A percentile compares a stretch with the other conserved stretches of the same genome.
phyloP scores from a whole-genome alignment of 2,888 invertebrate genomes.

The Yponomeuta evonymella region DNA sequence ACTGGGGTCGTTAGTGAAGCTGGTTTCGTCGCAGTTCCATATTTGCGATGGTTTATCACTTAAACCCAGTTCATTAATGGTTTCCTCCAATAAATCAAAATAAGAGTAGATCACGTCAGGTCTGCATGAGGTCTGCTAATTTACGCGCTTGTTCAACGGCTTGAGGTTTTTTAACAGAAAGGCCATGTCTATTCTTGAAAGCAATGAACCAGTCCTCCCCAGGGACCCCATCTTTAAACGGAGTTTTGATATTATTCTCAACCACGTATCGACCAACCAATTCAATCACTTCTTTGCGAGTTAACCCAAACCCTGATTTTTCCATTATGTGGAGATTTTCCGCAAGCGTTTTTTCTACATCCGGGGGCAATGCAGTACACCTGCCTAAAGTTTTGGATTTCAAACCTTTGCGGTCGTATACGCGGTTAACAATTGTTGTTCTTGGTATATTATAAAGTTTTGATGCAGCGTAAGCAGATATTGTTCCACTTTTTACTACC shows the following conservation, averaged over 20 bases:
- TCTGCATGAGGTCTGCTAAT: constrained; percentile 26
- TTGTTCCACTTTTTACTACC: too few species aligned
- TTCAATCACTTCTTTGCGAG: constrained; percentile 33
- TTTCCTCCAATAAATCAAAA: constrained; percentile 14
- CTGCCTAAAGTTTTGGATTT: constrained; percentile 28
- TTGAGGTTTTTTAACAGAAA: constrained; percentile 44
- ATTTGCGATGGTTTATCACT: constrained; percentile 5
- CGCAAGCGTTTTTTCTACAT: constrained; percentile 29
- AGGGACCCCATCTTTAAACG: constrained; percentile 33
- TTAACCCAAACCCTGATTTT: constrained; percentile 35
- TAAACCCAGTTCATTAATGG: constrained; percentile 14
- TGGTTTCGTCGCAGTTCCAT: constrained; percentile 28
- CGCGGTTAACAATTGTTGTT: background rate
- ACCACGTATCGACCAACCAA: constrained; percentile 30
- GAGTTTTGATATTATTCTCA: constrained; percentile 29
- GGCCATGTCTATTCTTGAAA: constrained; percentile 32
- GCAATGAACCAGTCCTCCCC: constrained; percentile 34
- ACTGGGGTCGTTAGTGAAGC: constrained; percentile 25
- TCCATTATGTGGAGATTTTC: constrained; percentile 31
- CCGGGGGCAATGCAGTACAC: constrained; percentile 26
- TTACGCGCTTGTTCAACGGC: constrained; percentile 33
- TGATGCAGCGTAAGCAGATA: too few species aligned
- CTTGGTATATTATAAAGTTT: too few species aligned
- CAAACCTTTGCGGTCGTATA: constrained; percentile 23
- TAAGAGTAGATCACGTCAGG: constrained; percentile 19